A percentile compares a stretch with the other conserved stretches of the same genome.
phyloP scores from a whole-genome alignment of 2,888 invertebrate genomes.

The Euplexia lucipara region DNA sequence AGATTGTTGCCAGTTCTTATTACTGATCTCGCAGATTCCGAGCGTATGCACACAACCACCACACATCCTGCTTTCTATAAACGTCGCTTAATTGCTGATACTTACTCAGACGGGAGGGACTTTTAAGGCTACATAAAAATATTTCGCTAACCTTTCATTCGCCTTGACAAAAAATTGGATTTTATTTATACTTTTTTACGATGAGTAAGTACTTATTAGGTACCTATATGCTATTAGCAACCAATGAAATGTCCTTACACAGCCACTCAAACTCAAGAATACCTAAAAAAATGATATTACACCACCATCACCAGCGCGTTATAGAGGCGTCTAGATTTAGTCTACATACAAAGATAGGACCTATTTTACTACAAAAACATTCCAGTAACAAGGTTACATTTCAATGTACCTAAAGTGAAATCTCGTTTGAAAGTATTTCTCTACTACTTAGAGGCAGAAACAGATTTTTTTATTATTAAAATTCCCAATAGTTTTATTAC shows the following conservation, averaged over 20 bases:
- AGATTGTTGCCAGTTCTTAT: slow-evolving; percentile 66
- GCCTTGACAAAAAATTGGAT: not conserved
- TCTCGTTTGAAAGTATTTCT: slow-evolving; percentile 53
- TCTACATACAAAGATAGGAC: slow-evolving; percentile 22
- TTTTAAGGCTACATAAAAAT: slow-evolving; percentile 16
- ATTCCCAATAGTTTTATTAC: slow-evolving; percentile 71
- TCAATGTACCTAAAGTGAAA: slow-evolving; percentile 53
- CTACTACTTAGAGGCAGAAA: slow-evolving; percentile 49
- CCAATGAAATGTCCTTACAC: too few species aligned
- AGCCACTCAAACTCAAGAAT: not conserved
- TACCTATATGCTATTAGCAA: too few species aligned
- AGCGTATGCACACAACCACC: slow-evolving; percentile 51
- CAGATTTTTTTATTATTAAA: slow-evolving; percentile 66
- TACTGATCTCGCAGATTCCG: slow-evolving; percentile 61
- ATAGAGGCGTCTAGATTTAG: slow-evolving; percentile 8
- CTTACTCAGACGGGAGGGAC: slow-evolving; percentile 9
- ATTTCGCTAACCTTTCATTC: slow-evolving; percentile 1
- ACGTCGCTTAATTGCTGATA: slow-evolving; percentile 47
- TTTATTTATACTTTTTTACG: not conserved
- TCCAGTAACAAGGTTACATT: slow-evolving; percentile 45
- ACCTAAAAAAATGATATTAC: slow-evolving; percentile 8
- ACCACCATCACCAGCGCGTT: too few species aligned
- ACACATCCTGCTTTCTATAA: slow-evolving; percentile 63
- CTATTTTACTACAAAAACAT: slow-evolving; percentile 44
- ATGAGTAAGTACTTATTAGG: too few species aligned